Evolutionary conservation across 2,888 invertebrate species (phyloP).

Genomic region (Holacanthella duospinosa): DNA sequence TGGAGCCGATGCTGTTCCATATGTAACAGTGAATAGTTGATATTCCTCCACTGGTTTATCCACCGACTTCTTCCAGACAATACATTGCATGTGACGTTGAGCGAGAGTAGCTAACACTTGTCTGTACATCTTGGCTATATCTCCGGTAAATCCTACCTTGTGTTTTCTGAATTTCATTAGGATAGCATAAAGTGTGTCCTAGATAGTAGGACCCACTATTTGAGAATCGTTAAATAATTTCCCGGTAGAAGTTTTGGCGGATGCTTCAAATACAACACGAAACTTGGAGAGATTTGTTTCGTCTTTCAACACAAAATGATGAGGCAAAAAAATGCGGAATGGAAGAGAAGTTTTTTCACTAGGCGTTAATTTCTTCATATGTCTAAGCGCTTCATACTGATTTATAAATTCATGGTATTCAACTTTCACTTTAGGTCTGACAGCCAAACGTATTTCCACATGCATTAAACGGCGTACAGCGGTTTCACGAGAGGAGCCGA

Average conservation of each 20-base stretch:
- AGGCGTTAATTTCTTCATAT: conserved; percentile 27
- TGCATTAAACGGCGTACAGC: conserved; percentile 26
- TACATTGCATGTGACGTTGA: conserved; percentile 33
- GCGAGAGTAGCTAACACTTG: conserved; percentile 35
- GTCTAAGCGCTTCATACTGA: conserved; percentile 27
- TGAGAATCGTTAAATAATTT: conserved; percentile 38
- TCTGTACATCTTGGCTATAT: conserved; percentile 39
- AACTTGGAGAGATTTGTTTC: conserved; percentile 38
- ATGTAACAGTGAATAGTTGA: no score
- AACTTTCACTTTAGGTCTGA: conserved; percentile 11
- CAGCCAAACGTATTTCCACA: conserved; percentile 26
- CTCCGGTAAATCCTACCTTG: conserved; percentile 35
- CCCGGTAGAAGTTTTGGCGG: conserved; percentile 32
- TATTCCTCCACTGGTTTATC: no score
- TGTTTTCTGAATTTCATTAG: conserved; percentile 37
- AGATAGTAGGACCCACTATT: conserved; percentile 37
- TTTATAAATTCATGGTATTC: conserved; percentile 30
- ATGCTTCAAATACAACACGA: conserved; percentile 39
- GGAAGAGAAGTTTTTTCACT: neutral
- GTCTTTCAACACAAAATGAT: conserved; percentile 37
- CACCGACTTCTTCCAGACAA: conserved; percentile 31
- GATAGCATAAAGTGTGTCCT: conserved; percentile 36
- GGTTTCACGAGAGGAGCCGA: conserved; percentile 27
- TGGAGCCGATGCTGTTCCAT: no score
- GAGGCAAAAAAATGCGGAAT: conserved; percentile 35